Percentiles rank a stretch among this genome's conserved stretches.
Conservation (phyloP, 2,888 invertebrate genomes). For the Campaea margaritaria region DNA sequence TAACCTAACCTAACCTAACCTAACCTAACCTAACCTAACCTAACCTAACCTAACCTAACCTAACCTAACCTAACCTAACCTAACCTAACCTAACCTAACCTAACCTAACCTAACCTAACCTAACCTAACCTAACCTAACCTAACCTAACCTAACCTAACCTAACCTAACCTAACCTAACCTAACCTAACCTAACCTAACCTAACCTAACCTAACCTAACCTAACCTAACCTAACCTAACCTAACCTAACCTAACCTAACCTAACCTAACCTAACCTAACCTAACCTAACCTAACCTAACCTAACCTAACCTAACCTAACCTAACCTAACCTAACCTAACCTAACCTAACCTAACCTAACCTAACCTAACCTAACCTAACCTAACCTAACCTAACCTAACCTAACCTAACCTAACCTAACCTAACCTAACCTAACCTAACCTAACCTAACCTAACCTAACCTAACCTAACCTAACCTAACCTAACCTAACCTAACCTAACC, state of each 20-base stretch:
- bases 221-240: slow-evolving; percentile 18
- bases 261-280: slow-evolving; percentile 17
- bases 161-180: slow-evolving; percentile 11
- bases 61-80: slow-evolving; percentile 17
- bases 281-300: slow-evolving; percentile 7
- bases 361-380: slow-evolving; percentile 11
- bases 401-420: background rate
- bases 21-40: slow-evolving; percentile 13
- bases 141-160: slow-evolving; percentile 19
- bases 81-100: slow-evolving; percentile 17
- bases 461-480: slow-evolving; percentile 14
- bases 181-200: slow-evolving; percentile 13
- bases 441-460: slow-evolving; percentile 14
- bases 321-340: slow-evolving; percentile 1
- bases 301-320: background rate
- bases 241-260: slow-evolving; percentile 16
- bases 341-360: slow-evolving; percentile 5
- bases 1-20: slow-evolving; percentile 19
- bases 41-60: slow-evolving; percentile 17
- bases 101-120: slow-evolving; percentile 19
- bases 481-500: slow-evolving; percentile 13
- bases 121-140: slow-evolving; percentile 19
- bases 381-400: slow-evolving; percentile 15
- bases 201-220: slow-evolving; percentile 19
- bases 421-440: slow-evolving; percentile 12